phyloP scores from a whole-genome alignment of 2,888 invertebrate species.

The Argyra leucocephala region DNA sequence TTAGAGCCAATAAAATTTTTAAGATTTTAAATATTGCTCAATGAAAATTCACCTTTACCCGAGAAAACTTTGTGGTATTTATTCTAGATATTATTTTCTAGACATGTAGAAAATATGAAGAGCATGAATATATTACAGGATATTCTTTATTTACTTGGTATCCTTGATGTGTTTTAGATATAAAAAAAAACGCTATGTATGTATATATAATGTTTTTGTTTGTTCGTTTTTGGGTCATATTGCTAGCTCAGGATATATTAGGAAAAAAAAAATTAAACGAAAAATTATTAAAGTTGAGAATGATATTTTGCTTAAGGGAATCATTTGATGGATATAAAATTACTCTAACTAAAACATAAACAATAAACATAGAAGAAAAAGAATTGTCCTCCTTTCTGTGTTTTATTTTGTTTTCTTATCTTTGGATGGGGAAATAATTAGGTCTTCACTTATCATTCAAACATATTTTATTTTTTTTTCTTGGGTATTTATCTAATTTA shows the following conservation, averaged over 20 bases:
- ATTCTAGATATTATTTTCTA: too few relatives aligned
- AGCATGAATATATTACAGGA: too few relatives aligned
- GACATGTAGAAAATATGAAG: too few relatives aligned
- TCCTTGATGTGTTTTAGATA: too few relatives aligned
- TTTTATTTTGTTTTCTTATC: not conserved
- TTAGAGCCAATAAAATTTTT: too few relatives aligned
- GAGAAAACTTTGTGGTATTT: too few relatives aligned
- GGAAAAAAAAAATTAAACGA: not conserved
- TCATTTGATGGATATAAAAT: constrained; percentile 6
- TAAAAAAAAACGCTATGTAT: too few relatives aligned
- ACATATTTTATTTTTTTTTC: not conserved
- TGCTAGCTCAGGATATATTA: not conserved
- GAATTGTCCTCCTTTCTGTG: not conserved
- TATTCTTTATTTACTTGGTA: too few relatives aligned
- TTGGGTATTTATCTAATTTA: not conserved
- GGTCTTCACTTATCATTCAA: constrained; percentile 3
- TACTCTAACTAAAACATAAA: not conserved
- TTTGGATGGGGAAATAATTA: not conserved
- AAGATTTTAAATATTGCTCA: too few relatives aligned
- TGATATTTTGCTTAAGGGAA: constrained; percentile 1
- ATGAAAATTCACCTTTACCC: too few relatives aligned
- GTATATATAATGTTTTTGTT: not conserved
- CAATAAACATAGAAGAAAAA: not conserved
- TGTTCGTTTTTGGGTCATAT: not conserved
- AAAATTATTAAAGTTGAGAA: not conserved